Evolutionary conservation across 2,797 vertebrate genomes (phyloP), one percentile per base, ranked within the genome.

Genomic region (Melanotaenia nigrans): DNA sequence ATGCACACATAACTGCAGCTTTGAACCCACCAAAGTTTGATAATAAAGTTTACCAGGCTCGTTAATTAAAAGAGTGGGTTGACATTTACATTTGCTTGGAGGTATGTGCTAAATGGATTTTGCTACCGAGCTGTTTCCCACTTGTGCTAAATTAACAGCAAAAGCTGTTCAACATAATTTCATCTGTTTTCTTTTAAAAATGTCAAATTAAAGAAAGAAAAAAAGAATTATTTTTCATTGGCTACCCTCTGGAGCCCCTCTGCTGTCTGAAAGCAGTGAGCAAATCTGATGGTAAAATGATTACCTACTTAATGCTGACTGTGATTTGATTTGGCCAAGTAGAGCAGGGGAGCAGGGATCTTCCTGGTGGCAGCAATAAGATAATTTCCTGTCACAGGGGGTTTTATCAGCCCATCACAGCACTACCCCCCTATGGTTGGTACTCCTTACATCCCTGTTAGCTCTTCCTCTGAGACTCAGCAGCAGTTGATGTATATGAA

Each of bases 311-410:
- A 71, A 70, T 69, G 60, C 71, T 80, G 78, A 66, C 83, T 57
- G 62, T 75, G 65, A 83, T 83, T 86, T 70, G 70, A 88, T 88
- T 88, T 69, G 51, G 67, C 75, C 71, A 71, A 77, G 77, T 75
- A 62, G 68, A 85, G 75, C 71, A 71, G 70, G 24, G 40, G 73
- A 84, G 73, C 63, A 18, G 61, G 55, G 79, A 56, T 85, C 70
- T 67, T 85, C 58, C 66, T 71, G 67, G 59, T 83, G 70, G 61
- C 67, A 63, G 81, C 70, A 82, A 79, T 83, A 81, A 74, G 75
- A 89, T 87, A 30, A 89, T 90, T 91, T 88, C 72, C 71, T 83
- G 82, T 79, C 75, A 81, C 54, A 64, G 73, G 61, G 73, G 64
- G 61, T 81, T 81, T 90, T 88, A 89, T 89, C 83, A 87, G 64